These are phyloP conservation scores for Parthenolecanium corni DNA, from an alignment of 2,888 invertebrate genomes.

Conservation along the genomic window DNA sequence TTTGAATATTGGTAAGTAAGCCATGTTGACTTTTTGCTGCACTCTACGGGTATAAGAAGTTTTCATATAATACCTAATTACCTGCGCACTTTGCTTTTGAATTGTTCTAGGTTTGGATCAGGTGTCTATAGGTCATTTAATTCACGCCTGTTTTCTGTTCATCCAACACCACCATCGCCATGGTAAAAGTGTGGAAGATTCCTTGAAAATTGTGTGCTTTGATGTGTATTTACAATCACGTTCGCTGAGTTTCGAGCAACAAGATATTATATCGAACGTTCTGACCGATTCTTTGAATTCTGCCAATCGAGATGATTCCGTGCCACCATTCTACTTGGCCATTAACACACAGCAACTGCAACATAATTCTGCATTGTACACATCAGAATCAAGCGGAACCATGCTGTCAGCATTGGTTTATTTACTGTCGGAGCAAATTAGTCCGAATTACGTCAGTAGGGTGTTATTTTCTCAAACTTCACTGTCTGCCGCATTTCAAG, in stretches of 20 bases:
- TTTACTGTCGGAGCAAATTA: not conserved
- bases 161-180: slow-evolving; percentile 16
- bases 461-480: slow-evolving; percentile 7
- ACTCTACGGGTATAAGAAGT: too few relatives aligned
- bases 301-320: not conserved
- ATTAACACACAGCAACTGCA: not conserved
- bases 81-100: not conserved
- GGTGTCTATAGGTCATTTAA: slow-evolving; percentile 5
- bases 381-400: not conserved
- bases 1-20: slow-evolving; percentile 10
- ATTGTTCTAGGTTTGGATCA: slow-evolving; percentile 12
- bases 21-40: too few relatives aligned
- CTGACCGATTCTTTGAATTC: not conserved
- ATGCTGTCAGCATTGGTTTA: not conserved
- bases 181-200: slow-evolving; percentile 35
- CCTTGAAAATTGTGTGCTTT: slow-evolving; percentile 47
- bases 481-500: slow-evolving; percentile 2
- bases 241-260: slow-evolving; percentile 34
- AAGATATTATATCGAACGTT: slow-evolving; percentile 1
- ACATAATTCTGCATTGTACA: not conserved
- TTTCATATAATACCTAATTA: too few relatives aligned
- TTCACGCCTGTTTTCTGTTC: slow-evolving; percentile 19
- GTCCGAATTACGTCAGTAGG: not conserved
- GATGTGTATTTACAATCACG: slow-evolving; percentile 55
- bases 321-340: slow-evolving; percentile 3